Evolutionary conservation across 1,140 invertebrate genomes (phyloP), one percentile per base, ranked within the genome.

Genomic region (Meloidogyne chitwoodi): DNA sequence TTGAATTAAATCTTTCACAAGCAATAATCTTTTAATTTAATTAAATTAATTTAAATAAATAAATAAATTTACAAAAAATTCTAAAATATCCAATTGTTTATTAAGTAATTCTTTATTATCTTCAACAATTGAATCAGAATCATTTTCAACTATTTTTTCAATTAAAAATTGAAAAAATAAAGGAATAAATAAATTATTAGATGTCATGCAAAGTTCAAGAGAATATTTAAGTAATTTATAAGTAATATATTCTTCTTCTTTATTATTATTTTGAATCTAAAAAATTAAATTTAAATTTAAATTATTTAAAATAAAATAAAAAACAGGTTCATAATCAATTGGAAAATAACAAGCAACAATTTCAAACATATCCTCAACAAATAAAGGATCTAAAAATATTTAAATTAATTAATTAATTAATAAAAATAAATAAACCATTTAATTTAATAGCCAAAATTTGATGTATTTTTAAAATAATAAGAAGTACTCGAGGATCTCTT

Each of bases 331-430:
- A 62, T 81, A 83, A 24, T 83, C 82, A 16, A 83, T 74, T n/a
- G 82, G 82, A 62, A 68, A 83, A 68, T 83, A 83, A 62, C 79
- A 81, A 41, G 82, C 82, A 22, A 83, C 72, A 19, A 79, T 73
- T 62, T 83, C 82, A 69, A 83, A 83, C 76, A 83, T 80, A 61
- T 83, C 82, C 71, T 83, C 82, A 22, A 64, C 31, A 2, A 78
- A 16, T 16, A 64, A 38, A n/a, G 19, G 19, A 24, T 75, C 77
- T 80, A 63, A 38, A 77, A 73, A 24, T 22, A 75, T 11, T 16
- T 78, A 16, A 44, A 75, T 19, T 48, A 27, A 24, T 63, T 64
- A 5, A 1, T 68, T 34, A 26, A 31, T 74, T 31, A 56, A 75
- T 11, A n/a, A n/a, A n/a, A n/a, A n/a, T n/a, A n/a, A n/a, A n/a